Evolutionary conservation across 2,113 vertebrate species (phyloP), one percentile per base, ranked within the genome.

Genomic region (Gracilinanus agilis): DNA sequence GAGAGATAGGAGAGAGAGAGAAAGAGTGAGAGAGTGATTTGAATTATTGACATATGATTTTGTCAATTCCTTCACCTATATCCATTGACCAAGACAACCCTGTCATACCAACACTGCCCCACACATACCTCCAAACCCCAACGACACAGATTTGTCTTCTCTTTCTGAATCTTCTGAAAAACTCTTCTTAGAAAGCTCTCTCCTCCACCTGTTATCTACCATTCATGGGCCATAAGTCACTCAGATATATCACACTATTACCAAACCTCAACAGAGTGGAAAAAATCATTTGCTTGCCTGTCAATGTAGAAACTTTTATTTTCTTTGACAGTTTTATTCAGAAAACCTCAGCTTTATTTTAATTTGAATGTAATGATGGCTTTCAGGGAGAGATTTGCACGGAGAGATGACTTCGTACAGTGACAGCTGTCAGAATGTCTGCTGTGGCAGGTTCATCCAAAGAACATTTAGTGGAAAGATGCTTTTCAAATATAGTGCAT

Each of bases 311-410:
- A 98, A 96, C 95, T 98, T 98, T 98, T 96, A 97, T 98, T 97
- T 96, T 96, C 94, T 94, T 96, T 98, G 98, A 97, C 98, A 97
- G 97, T 97, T 98, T 98, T 98, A 98, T 98, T 98, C 97, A 97
- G 96, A 98, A 98, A 98, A 97, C 94, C 91, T 98, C 93, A 10
- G 96, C 93, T 98, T 95, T 97, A 95, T 98, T 98, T 98, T 98
- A 98, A 98, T 98, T 98, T 97, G 95, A 75, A 88, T 98, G 88
- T 98, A 98, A 98, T 97, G 97, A 96, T 96, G 96, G 96, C 92
- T 98, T 97, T 97, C 95, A 96, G 91, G 97, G 98, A 97, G 96
- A 95, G 93, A 96, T 95, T 93, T 97, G 94, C 96, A 53, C 95
- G 94, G n/a, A 89, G 92, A 97, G 94, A 98, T 83, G 96, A 92